Evolutionary conservation across 2,888 invertebrate species (phyloP), one percentile per base, ranked within the genome.

Genomic region (Andrena praecox): DNA sequence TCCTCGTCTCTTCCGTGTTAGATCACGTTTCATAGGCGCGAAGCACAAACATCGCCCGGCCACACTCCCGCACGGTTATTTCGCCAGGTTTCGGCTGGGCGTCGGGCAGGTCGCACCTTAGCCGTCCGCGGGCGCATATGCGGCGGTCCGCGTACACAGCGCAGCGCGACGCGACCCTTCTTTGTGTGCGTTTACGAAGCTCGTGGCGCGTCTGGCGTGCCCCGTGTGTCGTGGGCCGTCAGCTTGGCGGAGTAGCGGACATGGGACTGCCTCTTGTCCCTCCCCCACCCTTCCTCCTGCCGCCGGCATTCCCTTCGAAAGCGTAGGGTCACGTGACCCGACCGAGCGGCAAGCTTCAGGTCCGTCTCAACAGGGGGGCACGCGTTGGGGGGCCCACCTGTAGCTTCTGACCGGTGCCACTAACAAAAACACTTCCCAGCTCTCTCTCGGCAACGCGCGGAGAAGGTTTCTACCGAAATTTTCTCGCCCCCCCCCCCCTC

Each of bases 351-450:
- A 63, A 73, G 66, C 74, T 75, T 80, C 91, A 91, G 90, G 91
- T 78, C 77, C 90, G 92, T 86, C 82, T 77, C 87, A 86, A 88
- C 71, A 75, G 81, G 84, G 75, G 88, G 87, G 85, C 73, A 72
- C 84, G 60, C 80, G 70, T 70, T 80, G 85, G 86, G 84, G 89
- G 88, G 82, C 89, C 90, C 92, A 92, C 92, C 92, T 92, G 92
- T 92, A 87, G 92, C 92, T 91, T 90, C 87, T 69, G 71, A 73
- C 68, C 77, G 16, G 71, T 72, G 75, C 70, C 71, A 62, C 67
- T 31, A 48, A 80, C 71, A 56, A 80, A 72, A 76, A 66, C 24
- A 27, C 63, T 73, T 29, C 24, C 31, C 20, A 20, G 8, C 7
- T 60, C 54, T 12, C 24, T 42, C 54, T 50, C 52, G 56, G 24